Conservation (phyloP, 2,113 vertebrate genomes). For the Glaucidium brasilianum region DNA sequence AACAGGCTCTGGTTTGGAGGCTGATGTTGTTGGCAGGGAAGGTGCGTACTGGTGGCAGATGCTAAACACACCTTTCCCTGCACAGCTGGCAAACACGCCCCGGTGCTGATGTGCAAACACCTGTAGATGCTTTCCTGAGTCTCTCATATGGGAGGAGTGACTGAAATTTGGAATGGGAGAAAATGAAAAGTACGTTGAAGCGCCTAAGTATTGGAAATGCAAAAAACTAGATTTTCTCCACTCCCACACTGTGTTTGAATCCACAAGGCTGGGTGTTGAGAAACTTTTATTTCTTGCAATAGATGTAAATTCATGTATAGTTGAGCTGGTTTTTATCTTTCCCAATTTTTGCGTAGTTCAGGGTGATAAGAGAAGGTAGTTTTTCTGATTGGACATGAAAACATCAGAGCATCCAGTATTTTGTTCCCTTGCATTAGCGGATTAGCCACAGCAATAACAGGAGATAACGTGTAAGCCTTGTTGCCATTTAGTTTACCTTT, state of each 20-base stretch:
- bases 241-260: not conserved
- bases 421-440: not conserved
- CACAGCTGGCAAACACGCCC: not conserved
- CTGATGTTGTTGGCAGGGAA: not conserved
- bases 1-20: not conserved
- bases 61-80: not conserved
- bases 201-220: not conserved
- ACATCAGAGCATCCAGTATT: not conserved
- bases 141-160: accelerated
- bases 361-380: not conserved
- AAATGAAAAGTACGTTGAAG: not conserved
- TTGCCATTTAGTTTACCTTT: not conserved
- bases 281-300: not conserved
- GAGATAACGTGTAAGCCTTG: not conserved
- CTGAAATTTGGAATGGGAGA: not conserved
- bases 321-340: not conserved
- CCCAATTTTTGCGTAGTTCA: not conserved
- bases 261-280: not conserved
- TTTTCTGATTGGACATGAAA: not conserved
- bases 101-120: not conserved
- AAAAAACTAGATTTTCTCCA: not conserved
- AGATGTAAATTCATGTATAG: not conserved
- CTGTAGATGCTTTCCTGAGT: not conserved
- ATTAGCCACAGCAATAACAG: not conserved
- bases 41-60: not conserved